Percentiles rank a stretch among this genome's conserved stretches.
These are phyloP conservation scores for Eupithecia vulgata DNA, from an alignment of 2,888 invertebrate species.

Conservation along the genomic window DNA sequence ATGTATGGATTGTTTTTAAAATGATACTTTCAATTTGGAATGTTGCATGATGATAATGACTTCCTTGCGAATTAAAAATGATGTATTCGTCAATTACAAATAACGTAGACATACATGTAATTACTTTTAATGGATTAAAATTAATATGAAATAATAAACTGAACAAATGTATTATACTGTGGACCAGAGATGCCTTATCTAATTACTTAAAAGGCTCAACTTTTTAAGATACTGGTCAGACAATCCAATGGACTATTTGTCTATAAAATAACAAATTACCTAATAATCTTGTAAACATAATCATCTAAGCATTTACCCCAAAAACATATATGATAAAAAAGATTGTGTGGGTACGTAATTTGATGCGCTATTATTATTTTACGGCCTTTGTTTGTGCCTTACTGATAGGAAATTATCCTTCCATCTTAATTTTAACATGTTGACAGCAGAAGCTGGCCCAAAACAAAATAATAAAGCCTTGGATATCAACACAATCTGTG, in stretches of 20 bases:
- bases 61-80: conserved; percentile 24
- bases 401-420: background rate
- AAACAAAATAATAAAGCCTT: conserved; percentile 48
- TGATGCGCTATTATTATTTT: conserved; percentile 69
- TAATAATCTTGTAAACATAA: conserved; percentile 16
- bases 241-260: conserved; percentile 40
- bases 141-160: conserved; percentile 26
- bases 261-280: conserved; percentile 31
- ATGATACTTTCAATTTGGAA: conserved; percentile 11
- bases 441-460: background rate
- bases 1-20: conserved; percentile 30
- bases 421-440: background rate
- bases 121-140: conserved; percentile 34
- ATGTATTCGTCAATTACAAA: conserved; percentile 23
- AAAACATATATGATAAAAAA: conserved; percentile 15
- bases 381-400: conserved; percentile 62
- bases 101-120: conserved; percentile 31
- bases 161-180: conserved; percentile 28
- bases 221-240: conserved; percentile 34
- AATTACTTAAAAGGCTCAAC: conserved; percentile 32
- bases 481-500: conserved; percentile 69
- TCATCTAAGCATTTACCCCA: conserved; percentile 41
- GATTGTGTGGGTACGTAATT: conserved; percentile 4
- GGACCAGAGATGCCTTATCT: conserved; percentile 35
- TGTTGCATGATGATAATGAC: conserved; percentile 19